Base-by-base conservation (phyloP, 2,113 vertebrate genomes). In the Psittacula cyanocephala region DNA sequence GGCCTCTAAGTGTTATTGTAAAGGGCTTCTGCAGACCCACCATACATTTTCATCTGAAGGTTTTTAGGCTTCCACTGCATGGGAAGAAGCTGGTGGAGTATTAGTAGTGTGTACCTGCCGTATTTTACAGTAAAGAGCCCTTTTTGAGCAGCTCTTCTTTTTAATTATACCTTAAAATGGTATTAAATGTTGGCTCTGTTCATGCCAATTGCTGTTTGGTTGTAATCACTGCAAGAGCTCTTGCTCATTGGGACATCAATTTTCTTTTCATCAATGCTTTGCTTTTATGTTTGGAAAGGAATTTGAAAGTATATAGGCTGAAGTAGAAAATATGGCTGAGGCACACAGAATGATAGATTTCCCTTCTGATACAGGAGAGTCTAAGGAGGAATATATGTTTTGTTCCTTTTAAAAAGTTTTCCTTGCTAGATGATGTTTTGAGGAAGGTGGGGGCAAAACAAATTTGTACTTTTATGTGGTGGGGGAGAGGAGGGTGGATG, bases 151-250 rank as follows among this genome's bases (percentile, higher is more conserved):
- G 91, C 88, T 96, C 88, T 97, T 91, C 60, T 96, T 96, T 97
- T 95, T 96, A 97, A 97, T 97, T 97, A 97, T 91, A 86, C 83
- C 95, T 95, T 88, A 94, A 96, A 97, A 97, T 53, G 79, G 71
- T 95, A 80, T 96, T 95, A 96, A 95, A 64, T 84, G 95, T 94
- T 97, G 91, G 57, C 68, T 95, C 68, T 84, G 78, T 93, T 95
- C 81, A 86, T 95, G 81, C 95, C 95, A 95, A 53, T 96, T 96
- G 96, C 95, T 94, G 91, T 96, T 96, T 92, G 76, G 91, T 94
- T 97, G 91, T 96, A 97, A 96, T 96, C 95, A 95, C 83, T 74
- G 65, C 95, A 89, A 96, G 86, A 94, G 96, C 93, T 96, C 95
- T 93, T 74, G 72, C 93, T 78, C 12, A 8, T 82, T 91, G 92